Evolutionary conservation across 2,888 invertebrate genomes (phyloP), one percentile per base, ranked within the genome.

Genomic region (Eupithecia inturbata): DNA sequence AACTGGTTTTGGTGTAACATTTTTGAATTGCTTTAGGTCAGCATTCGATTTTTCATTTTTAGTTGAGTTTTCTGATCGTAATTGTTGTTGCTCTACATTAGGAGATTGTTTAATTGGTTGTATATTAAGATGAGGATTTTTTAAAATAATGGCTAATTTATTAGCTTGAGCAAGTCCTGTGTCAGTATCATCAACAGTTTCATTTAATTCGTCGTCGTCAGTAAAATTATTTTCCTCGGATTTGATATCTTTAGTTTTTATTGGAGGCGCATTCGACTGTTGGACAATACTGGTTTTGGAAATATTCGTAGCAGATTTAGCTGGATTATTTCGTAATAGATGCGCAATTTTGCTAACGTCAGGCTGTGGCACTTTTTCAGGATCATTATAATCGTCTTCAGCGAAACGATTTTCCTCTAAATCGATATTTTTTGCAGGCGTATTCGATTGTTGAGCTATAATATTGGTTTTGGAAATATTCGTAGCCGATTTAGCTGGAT

Each of bases 1-100:
- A 53, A 76, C 67, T 72, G 88, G 84, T 80, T 91, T 91, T 68
- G 91, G 88, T 22, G 88, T 89, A 28, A 91, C 85, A 82, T 90
- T 89, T 73, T 86, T 85, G 7, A 91, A 84, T 76, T 88, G 83
- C 84, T 88, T 90, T 78, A 91, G 82, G 78, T 88, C 82, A 39
- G 83, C 77, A 79, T 85, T 88, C 26, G 82, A 78, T 67, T 82
- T 83, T 69, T 78, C 79, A 72, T 77, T 80, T 68, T 80, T 80
- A 33, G 72, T 26, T 41, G 64, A 41, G 28, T 6, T 77, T 62
- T 77, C 73, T 75, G 57, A 77, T 67, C 68, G 79, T 64, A 72
- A 74, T 73, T 81, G 77, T 45, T 80, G 76, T 70, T 74, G 68
- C 26, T 53, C 26, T 22, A 71, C 9, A 73, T 76, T 81, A 28